Evolutionary conservation across 2,797 vertebrate species (phyloP), one percentile per base, ranked within the genome.

Genomic region (Trachurus trachurus): DNA sequence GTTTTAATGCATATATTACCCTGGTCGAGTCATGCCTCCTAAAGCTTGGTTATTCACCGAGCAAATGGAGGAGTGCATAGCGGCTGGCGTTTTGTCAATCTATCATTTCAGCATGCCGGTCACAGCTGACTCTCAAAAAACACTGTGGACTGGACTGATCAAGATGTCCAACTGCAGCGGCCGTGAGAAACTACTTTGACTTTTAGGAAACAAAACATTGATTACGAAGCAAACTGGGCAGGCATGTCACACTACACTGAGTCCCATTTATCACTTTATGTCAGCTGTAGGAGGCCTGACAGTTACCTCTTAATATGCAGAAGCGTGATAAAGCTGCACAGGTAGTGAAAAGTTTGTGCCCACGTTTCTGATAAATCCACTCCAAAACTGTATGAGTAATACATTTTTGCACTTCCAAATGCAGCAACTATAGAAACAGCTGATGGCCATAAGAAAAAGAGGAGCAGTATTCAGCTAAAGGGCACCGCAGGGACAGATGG

Each of bases 1-100:
- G 78, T 89, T 91, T 88, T 89, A 90, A 90, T 91, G 86, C 87
- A 87, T 91, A 90, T 70, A 89, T 92, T 87, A 93, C 78, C 66
- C 70, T 1, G 45, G 76, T 44, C 16, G 29, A 84, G 76, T 57
- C 81, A 52, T 74, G 76, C 81, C 77, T 80, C 84, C 82, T 76
- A 81, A 83, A 83, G 69, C 70, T 65, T 1, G 49, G 53, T 45
- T 83, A 74, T 83, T 81, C 84, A 80, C 71, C 71, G 62, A 74
- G 85, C 69, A 19, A 69, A 73, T 37, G 78, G 74, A 71, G 54
- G 68, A 84, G 78, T 60, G 78, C 66, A 75, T 68, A 16, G 71
- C 9, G n/a, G 74, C 71, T 80, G 80, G 76, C 76, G 37, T 82
- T 88, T 87, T 78, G 87, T 90, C 88, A 83, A 81, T 82, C 58